Percentiles rank a stretch among this genome's conserved stretches.
phyloP scores from a whole-genome alignment of 1,140 invertebrate genomes.

The Caenorhabditis latens region DNA sequence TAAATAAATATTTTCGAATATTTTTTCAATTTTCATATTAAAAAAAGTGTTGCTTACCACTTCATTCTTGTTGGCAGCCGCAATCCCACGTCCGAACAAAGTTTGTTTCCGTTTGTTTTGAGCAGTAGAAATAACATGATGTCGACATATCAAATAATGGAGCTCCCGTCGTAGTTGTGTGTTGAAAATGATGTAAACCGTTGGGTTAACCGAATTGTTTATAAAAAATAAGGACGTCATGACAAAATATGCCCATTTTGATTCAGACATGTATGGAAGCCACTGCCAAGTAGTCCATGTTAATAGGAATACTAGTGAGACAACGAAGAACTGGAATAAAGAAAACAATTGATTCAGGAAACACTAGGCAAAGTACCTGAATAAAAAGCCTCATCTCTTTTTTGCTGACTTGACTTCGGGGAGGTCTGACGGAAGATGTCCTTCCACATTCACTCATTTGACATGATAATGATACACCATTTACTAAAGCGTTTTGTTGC shows the following conservation, averaged over 20 bases:
- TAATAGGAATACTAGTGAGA: constrained; percentile 69
- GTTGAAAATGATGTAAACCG: constrained; percentile 70
- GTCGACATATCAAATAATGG: constrained; percentile 68
- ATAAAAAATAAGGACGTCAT: constrained; percentile 72
- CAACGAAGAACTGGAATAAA: constrained; percentile 69
- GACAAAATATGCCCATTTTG: constrained; percentile 71
- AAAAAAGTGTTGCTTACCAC: background rate
- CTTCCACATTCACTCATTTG: constrained; percentile 65
- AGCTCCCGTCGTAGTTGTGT: constrained; percentile 70
- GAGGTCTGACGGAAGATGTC: constrained; percentile 66
- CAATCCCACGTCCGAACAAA: constrained; percentile 27
- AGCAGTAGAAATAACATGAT: constrained; percentile 62
- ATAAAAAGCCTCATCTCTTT: constrained; percentile 72
- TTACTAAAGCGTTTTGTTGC: constrained; percentile 64
- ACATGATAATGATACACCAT: constrained; percentile 54
- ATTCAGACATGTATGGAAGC: constrained; percentile 69
- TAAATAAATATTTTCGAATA: too few species aligned
- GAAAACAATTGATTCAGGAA: background rate
- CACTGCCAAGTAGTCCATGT: constrained; percentile 73
- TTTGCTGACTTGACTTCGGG: constrained; percentile 69
- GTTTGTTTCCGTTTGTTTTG: constrained; percentile 60
- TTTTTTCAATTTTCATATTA: background rate
- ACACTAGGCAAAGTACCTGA: constrained; percentile 56
- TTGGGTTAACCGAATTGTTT: constrained; percentile 71
- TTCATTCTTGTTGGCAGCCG: constrained; percentile 36